phyloP scores from a whole-genome alignment of 2,113 vertebrate genomes.

The Cochlearius cochlearius region DNA sequence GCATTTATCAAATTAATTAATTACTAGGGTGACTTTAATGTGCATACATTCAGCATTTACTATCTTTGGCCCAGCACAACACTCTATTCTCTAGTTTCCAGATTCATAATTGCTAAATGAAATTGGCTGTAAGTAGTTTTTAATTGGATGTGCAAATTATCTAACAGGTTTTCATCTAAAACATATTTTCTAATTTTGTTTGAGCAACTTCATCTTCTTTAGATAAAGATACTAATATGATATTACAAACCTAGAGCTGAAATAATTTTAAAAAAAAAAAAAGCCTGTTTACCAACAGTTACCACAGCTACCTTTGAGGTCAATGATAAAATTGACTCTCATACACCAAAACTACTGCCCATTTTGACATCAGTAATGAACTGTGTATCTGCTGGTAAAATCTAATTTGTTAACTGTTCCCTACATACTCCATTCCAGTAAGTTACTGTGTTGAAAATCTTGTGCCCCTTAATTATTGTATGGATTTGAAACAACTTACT shows the following conservation, averaged over 20 bases:
- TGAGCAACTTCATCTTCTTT: constrained; percentile 1
- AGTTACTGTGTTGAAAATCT: neutral
- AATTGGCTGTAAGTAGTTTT: constrained; percentile 10
- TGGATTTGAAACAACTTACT: constrained; percentile 48
- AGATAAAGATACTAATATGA: neutral
- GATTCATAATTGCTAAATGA: constrained; percentile 31
- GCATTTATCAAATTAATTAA: constrained; percentile 50
- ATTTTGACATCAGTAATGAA: neutral
- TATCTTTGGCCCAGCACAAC: neutral
- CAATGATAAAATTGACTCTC: neutral
- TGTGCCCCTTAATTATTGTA: constrained; percentile 18
- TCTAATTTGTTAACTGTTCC: neutral
- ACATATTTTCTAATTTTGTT: neutral
- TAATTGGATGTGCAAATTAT: constrained; percentile 45
- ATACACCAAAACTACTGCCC: neutral
- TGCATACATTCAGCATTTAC: neutral
- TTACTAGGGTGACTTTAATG: neutral
- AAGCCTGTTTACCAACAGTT: neutral
- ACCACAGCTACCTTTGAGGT: neutral
- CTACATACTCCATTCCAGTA: neutral
- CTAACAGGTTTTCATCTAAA: neutral
- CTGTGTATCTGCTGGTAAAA: constrained; percentile 23
- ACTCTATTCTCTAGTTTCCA: neutral
- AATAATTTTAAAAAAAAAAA: neutral
- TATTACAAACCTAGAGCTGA: neutral